A percentile compares a stretch with the other conserved stretches of the same genome.
Evolutionary conservation across 1,140 invertebrate species (phyloP).

Genomic region (Oppia nitens): DNA sequence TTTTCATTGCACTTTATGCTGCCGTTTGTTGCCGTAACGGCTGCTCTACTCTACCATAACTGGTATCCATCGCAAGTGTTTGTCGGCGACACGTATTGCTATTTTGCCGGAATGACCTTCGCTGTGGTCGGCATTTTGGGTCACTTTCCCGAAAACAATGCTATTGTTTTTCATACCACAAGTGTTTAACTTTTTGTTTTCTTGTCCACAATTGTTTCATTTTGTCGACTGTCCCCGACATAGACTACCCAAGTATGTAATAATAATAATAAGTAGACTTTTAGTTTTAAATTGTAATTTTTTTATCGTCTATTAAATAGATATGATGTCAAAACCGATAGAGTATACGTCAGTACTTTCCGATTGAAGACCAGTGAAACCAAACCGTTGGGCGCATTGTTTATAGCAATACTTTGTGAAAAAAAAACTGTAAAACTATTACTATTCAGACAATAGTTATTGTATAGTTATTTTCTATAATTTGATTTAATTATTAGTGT

Average conservation of each 20-base stretch:
- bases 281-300: too few relatives aligned
- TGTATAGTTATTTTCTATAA: too few relatives aligned
- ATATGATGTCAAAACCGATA: slow-evolving; percentile 1
- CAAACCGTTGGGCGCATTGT: slow-evolving; percentile 37
- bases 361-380: slow-evolving; percentile 49
- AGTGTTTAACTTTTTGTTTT: slow-evolving; percentile 92
- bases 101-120: slow-evolving; percentile 98
- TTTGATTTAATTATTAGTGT: too few relatives aligned
- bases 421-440: too few relatives aligned
- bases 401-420: slow-evolving; percentile 45
- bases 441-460: too few relatives aligned
- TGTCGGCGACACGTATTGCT: slow-evolving; percentile 98
- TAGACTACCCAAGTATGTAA: slow-evolving; percentile 68
- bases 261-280: too few relatives aligned
- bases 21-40: slow-evolving; percentile 70
- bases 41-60: slow-evolving; percentile 74
- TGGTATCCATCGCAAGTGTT: slow-evolving; percentile 83
- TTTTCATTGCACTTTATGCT: slow-evolving; percentile 91
- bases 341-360: slow-evolving; percentile 7
- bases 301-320: too few relatives aligned
- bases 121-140: slow-evolving; percentile 95
- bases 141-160: slow-evolving; percentile 96
- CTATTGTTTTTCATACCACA: slow-evolving; percentile 91
- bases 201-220: slow-evolving; percentile 85
- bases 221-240: slow-evolving; percentile 92